Evolutionary conservation across 2,113 vertebrate genomes (phyloP), one percentile per base, ranked within the genome.

Genomic region (Chloropsis hardwickii): DNA sequence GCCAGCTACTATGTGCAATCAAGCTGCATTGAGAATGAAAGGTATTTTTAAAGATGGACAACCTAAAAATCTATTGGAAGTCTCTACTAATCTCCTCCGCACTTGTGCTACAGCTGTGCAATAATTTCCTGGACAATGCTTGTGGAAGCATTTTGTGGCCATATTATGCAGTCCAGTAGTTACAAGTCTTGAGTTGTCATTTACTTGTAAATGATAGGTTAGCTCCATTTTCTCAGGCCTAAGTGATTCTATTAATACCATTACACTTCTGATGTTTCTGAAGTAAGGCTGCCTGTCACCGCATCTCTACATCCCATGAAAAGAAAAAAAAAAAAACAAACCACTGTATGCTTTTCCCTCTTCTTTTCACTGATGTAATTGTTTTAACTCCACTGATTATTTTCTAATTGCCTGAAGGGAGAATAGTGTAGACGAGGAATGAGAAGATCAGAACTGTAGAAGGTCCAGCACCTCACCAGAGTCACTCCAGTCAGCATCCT

Each of bases 1-100:
- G 45, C 10, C 67, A 73, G 47, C 51, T 72, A 93, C 88, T 66
- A 17, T 67, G 74, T 51, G 90, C 60, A 97, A 96, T 97, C 93
- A 97, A 89, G 80, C 53, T 71, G 60, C 65, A 97, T 96, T 96
- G 95, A 97, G 69, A 69, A 92, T 56, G 23, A 81, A 97, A 96
- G 85, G 93, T 96, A 96, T 94, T 96, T 96, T 93, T 92, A 84
- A 96, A 88, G 95, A 90, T 56, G 48, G 81, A 86, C 21, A 96
- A 91, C 95, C 88, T 95, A 90, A 81, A 94, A 96, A 74, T 67
- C 92, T 86, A 58, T 90, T 96, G 88, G 95, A 90, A 86, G 33
- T 74, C 72, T 86, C n/a, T 71, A 16, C 76, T 86, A 86, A 97
- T 94, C 96, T 94, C n/a, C 73, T 87, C 69, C 25, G 11, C 23